A percentile compares a stretch with the other conserved stretches of the same genome.
Conservation (phyloP, 2,113 vertebrate genomes). For the Illadopsis cleaveri region DNA sequence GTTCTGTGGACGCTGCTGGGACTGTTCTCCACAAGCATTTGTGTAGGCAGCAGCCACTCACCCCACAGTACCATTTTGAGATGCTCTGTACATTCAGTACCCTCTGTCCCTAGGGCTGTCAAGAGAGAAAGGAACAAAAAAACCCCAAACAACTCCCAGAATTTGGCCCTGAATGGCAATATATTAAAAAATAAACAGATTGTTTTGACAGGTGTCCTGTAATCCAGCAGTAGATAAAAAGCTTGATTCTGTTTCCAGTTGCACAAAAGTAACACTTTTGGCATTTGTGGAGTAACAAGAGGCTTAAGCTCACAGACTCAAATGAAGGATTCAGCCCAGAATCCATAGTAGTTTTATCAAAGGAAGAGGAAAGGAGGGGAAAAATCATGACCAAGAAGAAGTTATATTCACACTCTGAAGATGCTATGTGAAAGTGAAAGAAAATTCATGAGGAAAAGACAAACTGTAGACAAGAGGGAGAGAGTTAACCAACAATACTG, state of each 20-base stretch:
- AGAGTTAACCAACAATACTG: neutral
- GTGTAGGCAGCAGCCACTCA: neutral
- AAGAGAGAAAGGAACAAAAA: neutral
- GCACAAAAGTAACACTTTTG: neutral
- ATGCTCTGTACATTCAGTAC: neutral
- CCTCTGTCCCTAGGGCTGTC: neutral
- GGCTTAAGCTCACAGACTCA: neutral
- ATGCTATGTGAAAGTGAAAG: neutral
- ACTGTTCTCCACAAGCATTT: neutral
- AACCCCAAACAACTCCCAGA: neutral
- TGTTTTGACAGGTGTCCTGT: neutral
- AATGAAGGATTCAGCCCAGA: neutral
- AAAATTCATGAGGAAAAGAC: neutral
- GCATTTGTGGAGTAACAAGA: neutral
- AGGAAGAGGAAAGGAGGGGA: neutral
- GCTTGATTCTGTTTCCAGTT: neutral
- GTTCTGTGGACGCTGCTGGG: neutral
- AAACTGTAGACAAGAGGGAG: neutral
- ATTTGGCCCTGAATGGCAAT: neutral
- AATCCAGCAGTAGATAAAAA: neutral
- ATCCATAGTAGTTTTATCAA: neutral
- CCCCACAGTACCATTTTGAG: neutral
- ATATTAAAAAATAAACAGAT: neutral
- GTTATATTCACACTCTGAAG: neutral
- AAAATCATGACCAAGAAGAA: neutral